Base-by-base conservation (phyloP, 2,113 vertebrate genomes). In the Zingel zingel region DNA sequence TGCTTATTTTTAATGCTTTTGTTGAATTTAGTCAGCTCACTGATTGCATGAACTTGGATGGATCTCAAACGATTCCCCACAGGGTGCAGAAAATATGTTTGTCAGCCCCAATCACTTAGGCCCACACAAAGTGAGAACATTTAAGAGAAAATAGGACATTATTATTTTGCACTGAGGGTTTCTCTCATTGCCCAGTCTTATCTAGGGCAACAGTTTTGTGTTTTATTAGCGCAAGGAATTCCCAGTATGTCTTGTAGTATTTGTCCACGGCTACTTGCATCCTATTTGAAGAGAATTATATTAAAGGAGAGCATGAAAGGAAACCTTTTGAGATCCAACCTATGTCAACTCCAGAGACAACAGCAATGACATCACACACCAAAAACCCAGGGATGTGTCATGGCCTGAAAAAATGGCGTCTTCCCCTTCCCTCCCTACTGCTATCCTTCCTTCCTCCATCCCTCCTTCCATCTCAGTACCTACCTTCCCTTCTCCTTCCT, bases 61-160 rank as follows among this genome's bases (percentile, higher is more conserved):
- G 85, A 88, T 88, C 86, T 84, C 82, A 85, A 85, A 86, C 33
- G 86, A 62, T 69, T 86, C 70, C 82, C 39, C 45, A 15, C 47
- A 74, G 53, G 48, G 15, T 48, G 73, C 6, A 27, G 70, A 64
- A 54, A 43, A 7, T 76, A 69, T 36, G 64, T 70, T 84, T 82
- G 67, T 75, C 79, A 61, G 18, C 12, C 33, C n/a, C 53, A 27
- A 66, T 74, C 48, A 68, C 50, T 19, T 36, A 33, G 47, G 65
- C 70, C 21, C 73, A 77, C 54, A 59, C 63, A 79, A 65, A 67
- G 30, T 27, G 36, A 54, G 25, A 79, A 25, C 58, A 43, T 59
- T 30, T 21, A 30, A 47, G 27, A 66, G 62, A 76, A 79, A 80
- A 48, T 72, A 51, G 62, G 79, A 73, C 73, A 47, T 47, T 56